Base-by-base conservation (phyloP, 2,113 vertebrate species). In the Bubalus kerabau region DNA sequence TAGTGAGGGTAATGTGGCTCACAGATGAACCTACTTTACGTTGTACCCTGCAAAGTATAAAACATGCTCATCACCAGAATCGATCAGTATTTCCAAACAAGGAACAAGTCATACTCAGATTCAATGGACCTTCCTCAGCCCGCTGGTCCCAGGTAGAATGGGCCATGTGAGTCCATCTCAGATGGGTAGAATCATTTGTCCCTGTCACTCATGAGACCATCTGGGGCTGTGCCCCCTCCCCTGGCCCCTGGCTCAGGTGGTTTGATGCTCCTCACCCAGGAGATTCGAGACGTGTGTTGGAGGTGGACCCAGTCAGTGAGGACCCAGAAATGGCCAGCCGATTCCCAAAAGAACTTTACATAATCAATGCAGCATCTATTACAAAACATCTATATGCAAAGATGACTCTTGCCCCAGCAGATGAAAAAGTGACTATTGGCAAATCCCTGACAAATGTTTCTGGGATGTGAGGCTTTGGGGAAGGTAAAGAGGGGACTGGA, bases 271-370 rank as follows among this genome's bases (percentile, higher is more conserved):
- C 84, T 84, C 76, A 95, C 81, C 96, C 32, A 50, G 80, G 87
- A 97, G 71, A 81, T 56, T 85, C 0, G 54, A 96, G 93, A 97
- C 87, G 40, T 84, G 57, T 90, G 36, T 30, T 46, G 86, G 96
- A 97, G 96, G 93, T 91, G 91, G 83, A 92, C 71, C 50, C 96
- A 94, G 96, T 94, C 93, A 96, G 91, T 93, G 86, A 94, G 83
- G 95, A 87, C 92, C 96, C 96, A 98, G 98, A 95, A 96, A 91
- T 76, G 96, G 83, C 93, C 90, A 88, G 84, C 50, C 96, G 43
- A 94, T 96, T 98, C 92, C 85, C 98, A 98, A 97, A 98, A 98
- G 98, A 98, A 96, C 97, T 97, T 96, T 97, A 97, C 97, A 98
- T 98, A 97, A 98, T 98, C 97, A 98, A 97, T 98, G 96, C 97